Percentiles rank a stretch among this genome's conserved stretches.
Conservation (phyloP, 2,888 invertebrate genomes). For the Lissonota sp. region DNA sequence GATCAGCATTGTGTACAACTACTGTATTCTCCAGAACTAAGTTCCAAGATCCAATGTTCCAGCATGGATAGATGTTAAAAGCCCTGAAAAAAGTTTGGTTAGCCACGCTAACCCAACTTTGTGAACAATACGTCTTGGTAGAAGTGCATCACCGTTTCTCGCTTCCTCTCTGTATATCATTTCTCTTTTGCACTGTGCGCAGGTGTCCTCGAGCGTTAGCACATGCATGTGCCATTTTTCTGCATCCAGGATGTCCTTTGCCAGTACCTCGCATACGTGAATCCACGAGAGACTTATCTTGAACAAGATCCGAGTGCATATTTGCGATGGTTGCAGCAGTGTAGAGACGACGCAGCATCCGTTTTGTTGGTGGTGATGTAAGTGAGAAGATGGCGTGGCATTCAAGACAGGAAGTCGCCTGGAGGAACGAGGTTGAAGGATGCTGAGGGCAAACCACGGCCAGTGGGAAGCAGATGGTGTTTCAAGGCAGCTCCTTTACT, state of each 20-base stretch:
- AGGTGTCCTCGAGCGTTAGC: background rate
- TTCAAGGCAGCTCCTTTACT: conserved; percentile 19
- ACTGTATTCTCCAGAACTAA: no score
- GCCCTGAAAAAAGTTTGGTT: no score
- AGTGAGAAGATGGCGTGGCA: conserved; percentile 12
- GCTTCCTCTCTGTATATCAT: no score
- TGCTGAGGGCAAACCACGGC: conserved; percentile 6
- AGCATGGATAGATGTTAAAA: no score
- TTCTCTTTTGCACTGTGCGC: background rate
- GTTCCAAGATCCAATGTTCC: no score
- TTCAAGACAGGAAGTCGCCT: conserved; percentile 35
- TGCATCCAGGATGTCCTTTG: conserved; percentile 1
- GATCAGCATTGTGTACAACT: no score
- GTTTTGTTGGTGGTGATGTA: conserved; percentile 12
- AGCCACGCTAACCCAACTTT: no score
- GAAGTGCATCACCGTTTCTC: no score
- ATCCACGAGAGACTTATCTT: conserved; percentile 67
- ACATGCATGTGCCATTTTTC: background rate
- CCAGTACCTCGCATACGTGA: conserved; percentile 38
- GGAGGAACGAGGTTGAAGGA: conserved; percentile 42
- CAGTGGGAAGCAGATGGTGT: conserved; percentile 16
- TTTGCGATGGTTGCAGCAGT: conserved; percentile 36
- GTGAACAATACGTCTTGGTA: no score
- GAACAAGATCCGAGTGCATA: conserved; percentile 62
- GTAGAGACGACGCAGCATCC: conserved; percentile 59